Evolutionary conservation across 1,140 invertebrate genomes (phyloP).

Genomic region (Nebria ingens): DNA sequence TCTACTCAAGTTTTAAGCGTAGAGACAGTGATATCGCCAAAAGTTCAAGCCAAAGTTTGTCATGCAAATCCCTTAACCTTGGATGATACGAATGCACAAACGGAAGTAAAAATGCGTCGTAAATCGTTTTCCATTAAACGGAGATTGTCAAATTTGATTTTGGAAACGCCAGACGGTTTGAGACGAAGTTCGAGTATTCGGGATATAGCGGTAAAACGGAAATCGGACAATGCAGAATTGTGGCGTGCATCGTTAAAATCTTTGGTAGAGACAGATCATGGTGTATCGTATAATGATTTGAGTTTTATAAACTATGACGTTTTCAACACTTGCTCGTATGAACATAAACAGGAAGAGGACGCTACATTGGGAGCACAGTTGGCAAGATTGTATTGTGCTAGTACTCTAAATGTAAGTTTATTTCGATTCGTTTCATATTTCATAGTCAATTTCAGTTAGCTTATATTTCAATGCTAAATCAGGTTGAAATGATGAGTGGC

Average conservation of each 20-base stretch:
- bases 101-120: too few species aligned
- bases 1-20: too few species aligned
- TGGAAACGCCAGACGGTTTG: neutral
- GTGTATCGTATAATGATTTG: slow-evolving; percentile 32
- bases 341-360: slow-evolving; percentile 12
- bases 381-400: neutral
- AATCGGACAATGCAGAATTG: neutral
- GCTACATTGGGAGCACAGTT: neutral
- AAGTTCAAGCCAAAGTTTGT: neutral
- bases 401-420: neutral
- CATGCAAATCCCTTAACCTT: too few species aligned
- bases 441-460: too few species aligned
- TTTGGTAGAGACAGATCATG: slow-evolving; percentile 29
- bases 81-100: too few species aligned
- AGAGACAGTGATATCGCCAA: neutral
- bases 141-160: neutral
- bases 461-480: too few species aligned
- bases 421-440: too few species aligned
- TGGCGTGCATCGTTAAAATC: slow-evolving; percentile 30
- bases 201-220: neutral
- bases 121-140: neutral
- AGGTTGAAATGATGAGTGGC: too few species aligned
- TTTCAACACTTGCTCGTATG: slow-evolving; percentile 25
- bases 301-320: slow-evolving; percentile 32
- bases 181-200: neutral